Evolutionary conservation across 2,888 invertebrate species (phyloP).

Genomic region (Meandrusa payeni): DNA sequence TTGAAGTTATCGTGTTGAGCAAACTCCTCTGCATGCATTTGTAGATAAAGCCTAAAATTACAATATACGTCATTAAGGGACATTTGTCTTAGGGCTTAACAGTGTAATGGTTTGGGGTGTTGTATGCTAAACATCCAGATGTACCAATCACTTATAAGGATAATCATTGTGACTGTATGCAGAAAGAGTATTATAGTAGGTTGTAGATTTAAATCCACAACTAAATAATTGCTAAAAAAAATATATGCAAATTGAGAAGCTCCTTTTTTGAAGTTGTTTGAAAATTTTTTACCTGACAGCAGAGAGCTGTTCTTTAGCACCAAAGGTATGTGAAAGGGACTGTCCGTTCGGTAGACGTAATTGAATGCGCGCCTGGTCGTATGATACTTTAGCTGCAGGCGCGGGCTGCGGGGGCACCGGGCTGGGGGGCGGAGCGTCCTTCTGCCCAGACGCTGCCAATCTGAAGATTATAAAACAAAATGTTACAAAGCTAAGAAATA

Average conservation of each 20-base stretch:
- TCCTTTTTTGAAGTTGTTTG: no score
- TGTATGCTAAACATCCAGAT: no score
- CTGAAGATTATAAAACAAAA: constrained; percentile 34
- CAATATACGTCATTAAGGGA: no score
- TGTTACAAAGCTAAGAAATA: no score
- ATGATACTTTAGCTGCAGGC: constrained; percentile 46
- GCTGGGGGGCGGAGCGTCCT: constrained; percentile 37
- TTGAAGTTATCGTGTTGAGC: constrained; percentile 88
- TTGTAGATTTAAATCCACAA: no score
- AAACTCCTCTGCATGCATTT: constrained; percentile 84
- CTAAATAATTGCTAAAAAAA: no score
- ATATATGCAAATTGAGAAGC: no score
- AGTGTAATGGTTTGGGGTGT: no score
- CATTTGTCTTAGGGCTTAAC: no score
- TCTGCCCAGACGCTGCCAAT: constrained; percentile 57
- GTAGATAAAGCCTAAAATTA: constrained; percentile 85
- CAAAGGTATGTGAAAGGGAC: constrained; percentile 68
- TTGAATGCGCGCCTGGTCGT: constrained; percentile 62
- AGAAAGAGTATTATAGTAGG: no score
- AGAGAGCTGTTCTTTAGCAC: constrained; percentile 92
- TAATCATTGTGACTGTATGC: no score
- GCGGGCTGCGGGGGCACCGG: constrained; percentile 39
- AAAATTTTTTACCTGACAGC: constrained; percentile 84
- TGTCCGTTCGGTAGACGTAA: constrained; percentile 62
- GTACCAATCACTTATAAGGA: no score